A percentile compares a stretch with the other conserved stretches of the same genome.
Conservation (phyloP, 2,888 invertebrate species). For the Caradrina clavipalpis region DNA sequence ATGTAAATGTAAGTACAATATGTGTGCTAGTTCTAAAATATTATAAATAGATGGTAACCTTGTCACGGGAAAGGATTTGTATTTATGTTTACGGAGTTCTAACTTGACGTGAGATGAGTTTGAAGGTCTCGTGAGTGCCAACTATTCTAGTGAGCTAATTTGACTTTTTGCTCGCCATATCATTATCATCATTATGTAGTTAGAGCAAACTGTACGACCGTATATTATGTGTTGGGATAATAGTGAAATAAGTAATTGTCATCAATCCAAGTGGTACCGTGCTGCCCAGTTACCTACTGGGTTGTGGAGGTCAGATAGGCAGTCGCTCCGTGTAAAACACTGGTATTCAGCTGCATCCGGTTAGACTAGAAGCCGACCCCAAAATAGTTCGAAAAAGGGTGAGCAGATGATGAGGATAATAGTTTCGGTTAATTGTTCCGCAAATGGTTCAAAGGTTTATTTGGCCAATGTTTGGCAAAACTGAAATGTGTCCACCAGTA, state of each 20-base stretch:
- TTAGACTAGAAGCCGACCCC: too few relatives aligned
- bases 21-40: constrained; percentile 5
- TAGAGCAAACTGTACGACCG: not conserved
- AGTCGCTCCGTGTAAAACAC: too few relatives aligned
- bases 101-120: constrained; percentile 42
- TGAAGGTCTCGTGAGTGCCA: constrained; percentile 47
- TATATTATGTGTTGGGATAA: not conserved
- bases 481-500: constrained; percentile 3
- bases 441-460: not conserved
- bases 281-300: too few relatives aligned
- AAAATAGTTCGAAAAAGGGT: too few relatives aligned
- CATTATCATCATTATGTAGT: constrained; percentile 38
- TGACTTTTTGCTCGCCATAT: constrained; percentile 14
- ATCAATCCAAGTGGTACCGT: too few relatives aligned
- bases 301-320: too few relatives aligned
- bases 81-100: constrained; percentile 28
- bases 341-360: too few relatives aligned
- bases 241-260: too few relatives aligned
- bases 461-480: constrained; percentile 1
- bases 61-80: constrained; percentile 48
- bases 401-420: too few relatives aligned
- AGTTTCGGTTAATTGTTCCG: not conserved
- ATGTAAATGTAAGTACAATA: not conserved
- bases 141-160: not conserved
- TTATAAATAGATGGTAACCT: constrained; percentile 44